Evolutionary conservation across 2,888 invertebrate genomes (phyloP).

Genomic region (Deroplatys truncata): DNA sequence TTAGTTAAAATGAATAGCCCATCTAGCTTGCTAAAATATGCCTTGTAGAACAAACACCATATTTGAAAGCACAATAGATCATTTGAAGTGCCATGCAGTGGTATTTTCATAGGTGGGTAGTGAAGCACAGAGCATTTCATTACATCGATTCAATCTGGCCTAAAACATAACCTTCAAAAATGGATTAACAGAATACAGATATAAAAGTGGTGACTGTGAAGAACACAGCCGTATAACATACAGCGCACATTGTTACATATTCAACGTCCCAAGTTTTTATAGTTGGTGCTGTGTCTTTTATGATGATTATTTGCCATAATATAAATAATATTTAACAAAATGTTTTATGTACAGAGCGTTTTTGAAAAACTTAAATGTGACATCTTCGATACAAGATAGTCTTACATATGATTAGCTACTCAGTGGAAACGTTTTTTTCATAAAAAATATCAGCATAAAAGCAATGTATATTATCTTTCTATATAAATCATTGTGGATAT

Average conservation of each 20-base stretch:
- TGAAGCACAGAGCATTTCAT: neutral
- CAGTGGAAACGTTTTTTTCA: slow-evolving; percentile 6
- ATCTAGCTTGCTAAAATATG: neutral
- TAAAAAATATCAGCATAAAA: slow-evolving; percentile 3
- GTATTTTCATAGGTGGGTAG: neutral
- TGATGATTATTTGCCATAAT: slow-evolving; percentile 24
- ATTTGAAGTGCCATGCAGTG: neutral
- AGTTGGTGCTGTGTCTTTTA: slow-evolving; percentile 25
- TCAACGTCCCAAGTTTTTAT: slow-evolving; percentile 24
- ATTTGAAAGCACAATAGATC: neutral
- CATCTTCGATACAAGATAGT: neutral
- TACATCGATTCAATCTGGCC: slow-evolving; percentile 24
- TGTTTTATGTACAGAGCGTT: slow-evolving; percentile 16
- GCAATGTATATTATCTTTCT: slow-evolving; percentile 8
- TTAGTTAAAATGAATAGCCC: neutral
- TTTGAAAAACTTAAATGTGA: slow-evolving; percentile 11
- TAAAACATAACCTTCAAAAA: neutral
- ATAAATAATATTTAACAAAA: slow-evolving; percentile 11
- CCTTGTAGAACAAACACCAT: neutral
- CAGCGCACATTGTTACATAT: slow-evolving; percentile 22
- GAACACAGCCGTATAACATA: neutral
- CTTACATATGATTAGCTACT: slow-evolving; percentile 1
- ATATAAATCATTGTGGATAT: slow-evolving; percentile 16
- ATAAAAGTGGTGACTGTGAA: neutral
- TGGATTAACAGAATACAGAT: neutral